Percentiles rank a stretch among this genome's conserved stretches.
Conservation (phyloP, 2,113 vertebrate species). For the Oreochromis aureus region DNA sequence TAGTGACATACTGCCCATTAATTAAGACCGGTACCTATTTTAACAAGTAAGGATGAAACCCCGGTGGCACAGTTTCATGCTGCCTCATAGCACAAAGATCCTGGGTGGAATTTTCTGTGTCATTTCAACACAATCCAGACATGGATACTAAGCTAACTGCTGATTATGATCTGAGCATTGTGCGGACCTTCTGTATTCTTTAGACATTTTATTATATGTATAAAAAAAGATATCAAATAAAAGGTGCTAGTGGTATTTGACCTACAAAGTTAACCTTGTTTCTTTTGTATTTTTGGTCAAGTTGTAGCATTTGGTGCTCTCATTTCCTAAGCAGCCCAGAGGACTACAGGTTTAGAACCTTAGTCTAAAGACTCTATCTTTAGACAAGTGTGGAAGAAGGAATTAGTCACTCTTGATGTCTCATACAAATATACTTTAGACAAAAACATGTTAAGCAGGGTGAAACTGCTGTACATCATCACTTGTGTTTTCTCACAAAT, state of each 20-base stretch:
- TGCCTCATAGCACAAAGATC: background rate
- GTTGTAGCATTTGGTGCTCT: slow-evolving; percentile 8
- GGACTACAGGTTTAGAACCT: background rate
- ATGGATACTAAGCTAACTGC: background rate
- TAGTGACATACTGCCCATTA: background rate
- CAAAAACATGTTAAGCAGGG: background rate
- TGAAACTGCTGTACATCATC: too few species aligned
- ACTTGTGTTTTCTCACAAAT: too few species aligned
- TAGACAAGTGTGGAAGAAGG: background rate
- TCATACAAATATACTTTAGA: background rate
- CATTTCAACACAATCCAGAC: background rate
- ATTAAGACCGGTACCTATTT: background rate
- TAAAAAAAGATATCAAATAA: background rate
- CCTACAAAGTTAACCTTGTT: slow-evolving; percentile 36
- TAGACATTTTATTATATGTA: background rate
- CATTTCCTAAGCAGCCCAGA: background rate
- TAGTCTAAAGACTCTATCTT: background rate
- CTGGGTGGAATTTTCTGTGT: background rate
- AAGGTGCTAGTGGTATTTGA: background rate
- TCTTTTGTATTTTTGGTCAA: slow-evolving; percentile 21
- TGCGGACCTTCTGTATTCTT: background rate
- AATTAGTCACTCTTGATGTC: background rate
- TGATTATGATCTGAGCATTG: accelerated
- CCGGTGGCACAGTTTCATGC: accelerated
- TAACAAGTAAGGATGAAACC: background rate